Evolutionary conservation across 2,888 invertebrate genomes (phyloP).

Genomic region (Euzetes globulus): DNA sequence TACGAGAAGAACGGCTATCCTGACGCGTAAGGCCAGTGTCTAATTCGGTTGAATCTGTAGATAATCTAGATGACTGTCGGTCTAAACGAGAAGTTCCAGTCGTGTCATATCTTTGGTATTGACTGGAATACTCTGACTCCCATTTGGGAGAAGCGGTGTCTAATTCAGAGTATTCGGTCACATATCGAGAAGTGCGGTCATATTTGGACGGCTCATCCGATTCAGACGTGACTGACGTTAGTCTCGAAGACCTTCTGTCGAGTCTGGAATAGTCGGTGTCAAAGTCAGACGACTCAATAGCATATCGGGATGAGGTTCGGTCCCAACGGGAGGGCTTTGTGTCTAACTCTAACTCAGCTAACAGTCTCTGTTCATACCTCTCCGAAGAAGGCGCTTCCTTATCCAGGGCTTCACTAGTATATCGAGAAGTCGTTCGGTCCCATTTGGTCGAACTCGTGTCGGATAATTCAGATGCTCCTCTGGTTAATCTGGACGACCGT

Average conservation of each 20-base stretch:
- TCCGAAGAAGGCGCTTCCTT: background rate
- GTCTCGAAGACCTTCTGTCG: background rate
- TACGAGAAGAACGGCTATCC: background rate
- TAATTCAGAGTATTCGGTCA: background rate
- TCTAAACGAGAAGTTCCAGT: background rate
- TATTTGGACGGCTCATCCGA: no score
- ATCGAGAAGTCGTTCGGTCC: background rate
- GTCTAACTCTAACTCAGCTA: no score
- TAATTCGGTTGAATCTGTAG: background rate
- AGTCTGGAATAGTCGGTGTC: background rate
- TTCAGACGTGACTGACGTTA: background rate
- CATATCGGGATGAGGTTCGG: no score
- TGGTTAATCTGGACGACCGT: background rate
- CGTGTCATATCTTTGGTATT: background rate
- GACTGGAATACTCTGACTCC: background rate
- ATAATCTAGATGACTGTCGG: background rate
- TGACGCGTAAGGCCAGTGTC: background rate
- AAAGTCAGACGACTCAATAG: no score
- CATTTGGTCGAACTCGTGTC: background rate
- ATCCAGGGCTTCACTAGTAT: background rate
- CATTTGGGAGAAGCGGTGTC: background rate
- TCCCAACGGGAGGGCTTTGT: no score
- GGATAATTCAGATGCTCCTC: background rate
- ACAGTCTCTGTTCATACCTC: no score
- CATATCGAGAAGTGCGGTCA: background rate